These are phyloP conservation scores for Aphidoletes aphidimyza DNA, from an alignment of 2,888 invertebrate species.

Conservation along the genomic window DNA sequence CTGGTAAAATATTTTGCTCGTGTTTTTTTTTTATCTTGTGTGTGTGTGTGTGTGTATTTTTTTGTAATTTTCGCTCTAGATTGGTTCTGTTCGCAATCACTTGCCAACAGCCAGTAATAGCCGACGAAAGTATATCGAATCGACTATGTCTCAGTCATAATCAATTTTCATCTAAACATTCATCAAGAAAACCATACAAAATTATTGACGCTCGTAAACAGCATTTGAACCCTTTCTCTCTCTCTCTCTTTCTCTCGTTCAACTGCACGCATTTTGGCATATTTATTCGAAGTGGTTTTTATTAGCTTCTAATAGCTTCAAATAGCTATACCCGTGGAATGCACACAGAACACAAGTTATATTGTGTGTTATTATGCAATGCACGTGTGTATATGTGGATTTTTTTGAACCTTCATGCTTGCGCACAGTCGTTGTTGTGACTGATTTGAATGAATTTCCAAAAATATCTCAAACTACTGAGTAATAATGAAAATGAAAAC, in stretches of 20 bases:
- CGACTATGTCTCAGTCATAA: background rate
- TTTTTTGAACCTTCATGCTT: too few species aligned
- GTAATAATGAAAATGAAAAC: background rate
- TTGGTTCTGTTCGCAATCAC: too few species aligned
- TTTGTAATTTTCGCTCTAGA: too few species aligned
- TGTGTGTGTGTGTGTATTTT: too few species aligned
- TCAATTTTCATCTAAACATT: background rate
- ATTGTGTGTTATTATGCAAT: background rate
- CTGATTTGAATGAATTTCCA: slow-evolving; percentile 9
- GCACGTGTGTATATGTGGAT: background rate
- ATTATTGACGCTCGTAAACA: background rate
- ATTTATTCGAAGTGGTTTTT: background rate
- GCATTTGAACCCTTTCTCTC: background rate
- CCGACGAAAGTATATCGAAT: background rate
- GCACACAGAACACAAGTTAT: background rate
- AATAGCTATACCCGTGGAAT: too few species aligned
- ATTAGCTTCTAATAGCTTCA: background rate
- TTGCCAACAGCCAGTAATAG: background rate
- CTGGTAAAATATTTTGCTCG: too few species aligned
- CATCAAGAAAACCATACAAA: background rate
- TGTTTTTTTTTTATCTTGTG: too few species aligned
- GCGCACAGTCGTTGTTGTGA: background rate
- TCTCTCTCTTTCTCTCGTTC: background rate
- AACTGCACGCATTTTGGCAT: background rate
- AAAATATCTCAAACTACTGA: background rate